Base-by-base conservation (phyloP, 2,113 vertebrate genomes). In the Tympanuchus pallidicinctus region DNA sequence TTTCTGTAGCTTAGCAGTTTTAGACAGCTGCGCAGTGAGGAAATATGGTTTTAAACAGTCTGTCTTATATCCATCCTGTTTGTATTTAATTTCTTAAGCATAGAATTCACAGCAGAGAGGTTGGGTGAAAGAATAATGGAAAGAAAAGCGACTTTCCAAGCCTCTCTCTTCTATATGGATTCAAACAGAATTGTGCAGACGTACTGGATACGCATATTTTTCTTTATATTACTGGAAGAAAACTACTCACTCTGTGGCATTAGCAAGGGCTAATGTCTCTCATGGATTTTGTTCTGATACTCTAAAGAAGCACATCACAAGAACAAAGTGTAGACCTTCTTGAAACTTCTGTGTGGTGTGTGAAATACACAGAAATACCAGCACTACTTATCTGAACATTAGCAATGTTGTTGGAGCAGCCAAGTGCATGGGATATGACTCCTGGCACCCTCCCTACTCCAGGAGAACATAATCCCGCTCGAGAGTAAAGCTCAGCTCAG, bases 401-500 rank as follows among this genome's bases (percentile, higher is more conserved):
- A 60, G 18, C 38, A 10, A 8, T n/a, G 67, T 50, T 64, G 3
- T 6, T 16, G 59, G 28, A 71, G 30, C 8, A 73, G 48, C 1
- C 2, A 43, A 30, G 20, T 66, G 8, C 12, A 10, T 16, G 57
- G 3, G 0, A 2, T 72, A 11, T 57, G 13, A 20, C 80, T 81
- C 56, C 43, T 24, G 25, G 19, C 66, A 14, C 13, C 40, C 40
- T 64, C 77, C 15, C 14, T 40, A 24, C 38, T 61, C 6, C 2
- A 1, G 40, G 65, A 57, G 7, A 4, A 8, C 2, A 0, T n/a
- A 42, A 75, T 2, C 2, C 3, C 14, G 11, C 3, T 6, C 2
- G 18, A 75, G 34, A 72, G 13, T 36, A 34, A 4, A 28, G 34
- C 32, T 69, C 38, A 42, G 15, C 18, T 65, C 10, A 34, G 43